Base-by-base conservation (phyloP, 2,113 vertebrate species). In the Hymenochirus boettgeri region DNA sequence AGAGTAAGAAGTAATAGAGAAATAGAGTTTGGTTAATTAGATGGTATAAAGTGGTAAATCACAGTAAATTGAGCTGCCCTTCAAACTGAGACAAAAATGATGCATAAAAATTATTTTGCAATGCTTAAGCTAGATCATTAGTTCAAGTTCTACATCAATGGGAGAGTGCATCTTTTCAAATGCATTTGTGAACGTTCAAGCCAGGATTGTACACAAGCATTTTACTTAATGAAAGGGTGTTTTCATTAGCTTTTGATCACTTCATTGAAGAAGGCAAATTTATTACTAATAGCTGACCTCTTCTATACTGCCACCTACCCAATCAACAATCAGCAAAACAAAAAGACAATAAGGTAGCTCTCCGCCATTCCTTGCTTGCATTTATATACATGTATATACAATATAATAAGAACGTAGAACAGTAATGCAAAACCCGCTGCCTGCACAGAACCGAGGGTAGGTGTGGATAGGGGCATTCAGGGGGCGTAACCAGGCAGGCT, bases 11-110 rank as follows among this genome's bases (percentile, higher is more conserved):
- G 19, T 45, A 57, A 57, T 37, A 19, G 42, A 13, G 62, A 53
- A 56, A 65, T 56, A 56, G 22, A 45, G 27, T 57, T 56, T 26
- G 12, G 42, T 58, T 58, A n/a, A 66, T 58, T 27, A 17, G 22
- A 66, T 17, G 21, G 12, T 15, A 17, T 39, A 47, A 39, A 47
- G 45, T 17, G 9, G 26, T 18, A 45, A 57, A 37, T 35, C 47
- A 51, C 27, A 35, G 37, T 15, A 65, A 65, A 50, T 22, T 50
- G 57, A 58, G 26, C n/a, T 42, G 29, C 18, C 29, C 46, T 47
- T 55, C 18, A 25, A 15, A 13, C 13, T 12, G 23, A 67, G 33
- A 23, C 4, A 39, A 12, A 39, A 5, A 37, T 11, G 5, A 47
- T 50, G 12, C 8, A 57, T 46, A 65, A 57, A 23, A 25, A 52